Conservation (phyloP, 2,888 invertebrate genomes). For the Lumbricus terrestris region DNA sequence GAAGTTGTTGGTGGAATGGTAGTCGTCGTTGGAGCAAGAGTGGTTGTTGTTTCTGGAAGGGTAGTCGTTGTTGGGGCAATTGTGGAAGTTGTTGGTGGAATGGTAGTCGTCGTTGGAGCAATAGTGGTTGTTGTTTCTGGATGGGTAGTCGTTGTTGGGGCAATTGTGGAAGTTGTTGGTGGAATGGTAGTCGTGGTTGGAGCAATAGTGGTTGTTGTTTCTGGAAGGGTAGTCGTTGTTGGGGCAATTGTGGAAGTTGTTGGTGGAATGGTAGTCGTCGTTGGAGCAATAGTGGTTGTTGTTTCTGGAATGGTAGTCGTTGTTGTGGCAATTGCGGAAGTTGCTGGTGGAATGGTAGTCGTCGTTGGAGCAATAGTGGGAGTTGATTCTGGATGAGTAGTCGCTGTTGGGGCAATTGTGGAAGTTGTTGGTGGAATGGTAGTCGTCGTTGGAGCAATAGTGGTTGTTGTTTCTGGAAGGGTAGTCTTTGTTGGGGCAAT, state of each 20-base stretch:
- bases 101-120: too few species aligned
- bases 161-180: neutral
- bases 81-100: neutral
- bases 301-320: too few species aligned
- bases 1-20: neutral
- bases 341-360: too few species aligned
- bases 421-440: neutral
- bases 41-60: neutral
- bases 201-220: neutral
- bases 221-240: neutral
- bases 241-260: neutral
- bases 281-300: too few species aligned
- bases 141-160: neutral
- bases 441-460: too few species aligned
- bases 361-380: neutral
- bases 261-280: neutral
- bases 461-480: too few species aligned
- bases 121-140: neutral
- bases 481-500: neutral
- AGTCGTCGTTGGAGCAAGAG: too few species aligned
- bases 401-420: neutral
- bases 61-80: neutral
- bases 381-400: too few species aligned
- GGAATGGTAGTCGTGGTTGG: too few species aligned
- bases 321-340: too few species aligned